Base-by-base conservation (phyloP, 1,140 invertebrate species). In the Drosophila chauvacae region DNA sequence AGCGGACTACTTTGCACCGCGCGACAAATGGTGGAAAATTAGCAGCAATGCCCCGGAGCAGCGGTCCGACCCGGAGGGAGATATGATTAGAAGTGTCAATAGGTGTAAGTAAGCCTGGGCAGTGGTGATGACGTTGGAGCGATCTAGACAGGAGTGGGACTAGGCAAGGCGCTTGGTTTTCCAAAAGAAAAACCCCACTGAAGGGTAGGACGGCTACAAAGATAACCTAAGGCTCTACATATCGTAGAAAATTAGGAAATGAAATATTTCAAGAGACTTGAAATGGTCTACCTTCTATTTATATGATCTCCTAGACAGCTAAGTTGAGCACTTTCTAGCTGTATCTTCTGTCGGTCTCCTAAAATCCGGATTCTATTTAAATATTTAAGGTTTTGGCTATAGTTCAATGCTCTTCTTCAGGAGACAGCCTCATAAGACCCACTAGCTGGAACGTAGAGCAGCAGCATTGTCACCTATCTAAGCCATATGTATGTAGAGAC, bases 51-150 rank as follows among this genome's bases (percentile, higher is more conserved):
- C 53, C 53, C 28, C 50, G 50, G 23, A 23, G 23, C 44, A 57
- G 11, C 50, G 53, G 69, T 74, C 72, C 68, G 72, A 55, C 60
- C 58, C 20, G 14, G 0, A 37, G 53, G 62, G 58, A 65, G 85
- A 87, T 87, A 87, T 87, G 84, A 87, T 87, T 87, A 88, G 77
- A 84, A 80, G 59, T 90, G 80, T 84, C 85, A 88, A 88, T 90
- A 88, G 65, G 59, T 84, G 80, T 73, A 55, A 82, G 80, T 73
- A 55, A 82, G 58, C 41, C 70, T 35, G 50, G 50, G 50, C 61
- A 20, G 51, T 35, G 72, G 57, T 50, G 73, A 71, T 74, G 75
- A 77, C 73, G 75, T 61, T 48, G 11, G 4, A 23, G 20, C 28
- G 35, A 48, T 37, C 39, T 42, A 35, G 10, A 35, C 18, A 71